Base-by-base conservation (phyloP, 2,113 vertebrate genomes). In the Megaceryle maxima region DNA sequence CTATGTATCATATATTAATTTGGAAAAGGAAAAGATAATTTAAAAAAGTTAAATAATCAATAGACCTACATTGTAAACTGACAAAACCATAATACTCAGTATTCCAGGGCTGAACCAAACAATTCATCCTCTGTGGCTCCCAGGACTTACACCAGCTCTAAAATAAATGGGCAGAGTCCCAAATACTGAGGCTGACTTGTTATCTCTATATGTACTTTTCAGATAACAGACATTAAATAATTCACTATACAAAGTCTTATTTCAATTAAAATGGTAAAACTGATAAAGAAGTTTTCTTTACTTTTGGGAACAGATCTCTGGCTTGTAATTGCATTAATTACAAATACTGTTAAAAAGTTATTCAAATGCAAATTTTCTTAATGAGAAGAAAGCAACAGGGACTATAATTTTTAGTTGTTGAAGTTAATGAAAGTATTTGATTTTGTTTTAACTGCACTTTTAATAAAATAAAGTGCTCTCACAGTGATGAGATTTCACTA, bases 361-460 rank as follows among this genome's bases (percentile, higher is more conserved):
- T 95, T 97, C 92, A 97, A 93, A 98, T 96, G 92, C 94, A 95
- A 95, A 97, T 94, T 74, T 92, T 93, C 92, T 94, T 92, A 97
- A 96, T 96, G 94, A 96, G 91, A 97, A 97, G 97, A 90, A 94
- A 93, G 76, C 93, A 97, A 66, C 64, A 87, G 94, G 84, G 87
- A 97, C 75, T 92, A 90, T 90, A 95, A 93, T 94, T 98, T 98
- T 96, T 96, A 70, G 87, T 92, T 95, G 87, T 92, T 97, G 83
- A 68, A 91, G 83, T 95, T 97, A 96, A 95, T 96, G 95, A 92
- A 97, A 96, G 94, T 96, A 94, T 95, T 95, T 90, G 87, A 90
- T 97, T 97, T 98, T 93, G 72, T 67, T 97, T 97, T 98, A 97
- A 98, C 96, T 98, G 95, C 95, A 97, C 94, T 96, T 97, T 97